These are phyloP conservation scores for Xiphophorus maculatus DNA, from an alignment of 2,113 vertebrate genomes.

Conservation along the genomic window DNA sequence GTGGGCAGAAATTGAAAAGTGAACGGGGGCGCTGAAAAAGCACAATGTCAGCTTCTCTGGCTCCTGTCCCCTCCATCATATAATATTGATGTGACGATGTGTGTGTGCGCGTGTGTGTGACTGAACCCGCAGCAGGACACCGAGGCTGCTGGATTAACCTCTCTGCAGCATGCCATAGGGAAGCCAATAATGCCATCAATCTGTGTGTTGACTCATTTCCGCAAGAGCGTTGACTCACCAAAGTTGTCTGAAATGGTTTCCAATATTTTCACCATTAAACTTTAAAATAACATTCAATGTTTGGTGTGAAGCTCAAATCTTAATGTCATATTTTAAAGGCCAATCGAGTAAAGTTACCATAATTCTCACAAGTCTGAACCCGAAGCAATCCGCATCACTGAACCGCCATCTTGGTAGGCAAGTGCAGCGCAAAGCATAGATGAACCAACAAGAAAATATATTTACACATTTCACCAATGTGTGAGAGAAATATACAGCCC, in stretches of 20 bases:
- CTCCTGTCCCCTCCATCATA: constrained; percentile 43
- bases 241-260: constrained; percentile 21
- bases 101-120: constrained; percentile 24
- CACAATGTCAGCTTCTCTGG: constrained; percentile 9
- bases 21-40: constrained; percentile 14
- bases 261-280: constrained; percentile 6
- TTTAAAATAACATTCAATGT: neutral
- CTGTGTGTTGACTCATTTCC: constrained; percentile 28
- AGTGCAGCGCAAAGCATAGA: too few species aligned
- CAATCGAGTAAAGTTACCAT: too few species aligned
- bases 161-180: constrained; percentile 27
- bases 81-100: constrained; percentile 54
- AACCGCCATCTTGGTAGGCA: too few species aligned
- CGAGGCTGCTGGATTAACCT: constrained; percentile 49
- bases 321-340: too few species aligned
- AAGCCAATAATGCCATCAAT: constrained; percentile 45
- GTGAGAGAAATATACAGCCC: too few species aligned
- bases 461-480: too few species aligned
- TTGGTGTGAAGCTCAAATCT: constrained; percentile 7
- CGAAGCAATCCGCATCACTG: too few species aligned
- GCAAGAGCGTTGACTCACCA: neutral
- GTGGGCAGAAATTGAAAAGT: constrained; percentile 22
- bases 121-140: constrained; percentile 48
- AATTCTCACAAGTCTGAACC: too few species aligned
- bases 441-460: too few species aligned